These are phyloP conservation scores for Takifugu flavidus DNA, from an alignment of 2,113 vertebrate species.

Conservation along the genomic window DNA sequence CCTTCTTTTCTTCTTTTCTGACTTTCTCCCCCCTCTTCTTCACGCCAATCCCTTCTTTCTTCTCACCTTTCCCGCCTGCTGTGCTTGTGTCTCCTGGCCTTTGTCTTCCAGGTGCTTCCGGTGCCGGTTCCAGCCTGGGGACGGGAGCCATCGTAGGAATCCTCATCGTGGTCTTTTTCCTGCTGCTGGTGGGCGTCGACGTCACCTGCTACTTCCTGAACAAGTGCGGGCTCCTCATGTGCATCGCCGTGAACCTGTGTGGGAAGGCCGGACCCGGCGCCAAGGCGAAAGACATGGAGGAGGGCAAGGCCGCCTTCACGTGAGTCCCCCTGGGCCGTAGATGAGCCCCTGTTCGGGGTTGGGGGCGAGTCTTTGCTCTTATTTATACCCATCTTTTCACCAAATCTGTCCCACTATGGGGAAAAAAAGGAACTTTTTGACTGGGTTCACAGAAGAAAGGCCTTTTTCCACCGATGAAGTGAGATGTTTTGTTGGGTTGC, in stretches of 20 bases:
- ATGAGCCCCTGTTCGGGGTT: too few relatives aligned
- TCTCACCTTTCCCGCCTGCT: slow-evolving; percentile 37
- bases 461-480: too few relatives aligned
- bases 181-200: slow-evolving; percentile 89
- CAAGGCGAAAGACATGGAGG: slow-evolving; percentile 96
- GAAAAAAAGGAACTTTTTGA: too few relatives aligned
- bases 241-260: slow-evolving; percentile 94
- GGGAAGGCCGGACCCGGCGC: slow-evolving; percentile 90
- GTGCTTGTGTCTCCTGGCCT: slow-evolving; percentile 24
- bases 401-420: too few relatives aligned
- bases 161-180: slow-evolving; percentile 90
- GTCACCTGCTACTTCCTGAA: slow-evolving; percentile 98
- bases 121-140: slow-evolving; percentile 78
- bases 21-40: slow-evolving; percentile 39
- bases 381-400: too few relatives aligned
- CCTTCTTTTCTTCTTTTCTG: slow-evolving; percentile 39
- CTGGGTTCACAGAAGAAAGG: too few relatives aligned
- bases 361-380: too few relatives aligned
- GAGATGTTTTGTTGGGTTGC: too few relatives aligned
- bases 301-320: slow-evolving; percentile 96
- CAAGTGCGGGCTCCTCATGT: slow-evolving; percentile 98
- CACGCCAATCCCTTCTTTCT: slow-evolving; percentile 17
- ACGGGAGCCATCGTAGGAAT: slow-evolving; percentile 96
- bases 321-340: slow-evolving; percentile 64
- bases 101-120: slow-evolving; percentile 39